Conservation (phyloP, 2,797 vertebrate species). For the Sebastiscus albofasciatus region DNA sequence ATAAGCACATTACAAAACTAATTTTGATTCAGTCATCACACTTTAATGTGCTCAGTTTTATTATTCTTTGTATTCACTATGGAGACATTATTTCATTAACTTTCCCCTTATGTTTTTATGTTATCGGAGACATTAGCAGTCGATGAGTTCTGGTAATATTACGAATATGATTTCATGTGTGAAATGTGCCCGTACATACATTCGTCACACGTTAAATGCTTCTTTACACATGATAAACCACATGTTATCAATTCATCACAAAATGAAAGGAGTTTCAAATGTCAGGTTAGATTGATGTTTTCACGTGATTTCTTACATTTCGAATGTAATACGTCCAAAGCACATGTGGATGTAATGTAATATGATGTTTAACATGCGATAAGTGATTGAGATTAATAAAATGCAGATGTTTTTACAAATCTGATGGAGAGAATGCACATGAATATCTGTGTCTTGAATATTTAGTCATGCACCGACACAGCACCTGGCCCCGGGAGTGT, state of each 20-base stretch:
- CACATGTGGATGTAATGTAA: not conserved
- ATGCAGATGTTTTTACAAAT: not conserved
- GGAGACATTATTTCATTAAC: not conserved
- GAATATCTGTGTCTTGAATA: not conserved
- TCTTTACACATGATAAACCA: not conserved
- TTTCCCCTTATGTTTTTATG: not conserved
- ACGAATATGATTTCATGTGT: not conserved
- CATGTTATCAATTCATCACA: not conserved
- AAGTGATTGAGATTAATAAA: not conserved
- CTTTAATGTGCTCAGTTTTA: not conserved
- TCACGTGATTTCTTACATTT: not conserved
- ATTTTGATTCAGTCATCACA: not conserved
- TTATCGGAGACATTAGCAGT: not conserved
- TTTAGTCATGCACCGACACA: not conserved
- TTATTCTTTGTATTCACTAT: not conserved
- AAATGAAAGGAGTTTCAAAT: not conserved
- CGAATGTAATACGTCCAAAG: not conserved
- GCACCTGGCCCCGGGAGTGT: not conserved
- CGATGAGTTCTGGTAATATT: not conserved
- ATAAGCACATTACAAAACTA: not conserved
- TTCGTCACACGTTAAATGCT: not conserved
- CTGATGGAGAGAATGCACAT: not conserved
- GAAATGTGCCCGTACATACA: not conserved
- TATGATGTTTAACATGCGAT: not conserved
- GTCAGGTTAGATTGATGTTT: not conserved